These are phyloP conservation scores for Willowsia nigromaculata DNA, from an alignment of 2,888 invertebrate species.

Conservation along the genomic window DNA sequence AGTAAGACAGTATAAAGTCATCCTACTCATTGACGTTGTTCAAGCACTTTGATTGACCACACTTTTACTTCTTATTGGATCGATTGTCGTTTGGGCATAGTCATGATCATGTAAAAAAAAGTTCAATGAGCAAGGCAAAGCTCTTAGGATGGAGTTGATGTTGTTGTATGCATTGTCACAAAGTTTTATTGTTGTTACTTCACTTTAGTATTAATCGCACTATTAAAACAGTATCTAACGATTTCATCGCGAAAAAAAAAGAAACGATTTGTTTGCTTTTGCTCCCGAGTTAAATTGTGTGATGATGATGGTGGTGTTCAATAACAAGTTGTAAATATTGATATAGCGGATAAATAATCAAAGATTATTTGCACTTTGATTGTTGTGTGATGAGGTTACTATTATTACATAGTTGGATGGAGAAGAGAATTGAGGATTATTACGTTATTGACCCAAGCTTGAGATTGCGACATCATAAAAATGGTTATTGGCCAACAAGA, in stretches of 20 bases:
- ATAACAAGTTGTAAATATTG: background rate
- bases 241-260: conserved; percentile 49
- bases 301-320: background rate
- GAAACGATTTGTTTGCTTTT: conserved; percentile 59
- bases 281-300: background rate
- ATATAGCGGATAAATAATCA: conserved; percentile 16
- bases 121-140: background rate
- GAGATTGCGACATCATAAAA: background rate
- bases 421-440: background rate
- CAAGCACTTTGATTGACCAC: background rate
- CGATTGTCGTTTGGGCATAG: background rate
- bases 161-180: background rate
- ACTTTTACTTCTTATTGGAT: conserved; percentile 44
- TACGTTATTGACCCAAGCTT: conserved; percentile 7
- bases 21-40: background rate
- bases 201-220: conserved; percentile 18
- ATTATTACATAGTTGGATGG: background rate
- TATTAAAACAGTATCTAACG: conserved; percentile 18
- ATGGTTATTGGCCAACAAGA: background rate
- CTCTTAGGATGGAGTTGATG: background rate
- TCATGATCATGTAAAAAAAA: conserved; percentile 16
- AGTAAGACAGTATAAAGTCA: too few relatives aligned
- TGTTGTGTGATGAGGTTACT: background rate
- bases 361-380: conserved; percentile 20
- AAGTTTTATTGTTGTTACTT: background rate